Percentiles rank a stretch among this genome's conserved stretches.
Conservation (phyloP, 2,113 vertebrate species). For the Vulpes lagopus region DNA sequence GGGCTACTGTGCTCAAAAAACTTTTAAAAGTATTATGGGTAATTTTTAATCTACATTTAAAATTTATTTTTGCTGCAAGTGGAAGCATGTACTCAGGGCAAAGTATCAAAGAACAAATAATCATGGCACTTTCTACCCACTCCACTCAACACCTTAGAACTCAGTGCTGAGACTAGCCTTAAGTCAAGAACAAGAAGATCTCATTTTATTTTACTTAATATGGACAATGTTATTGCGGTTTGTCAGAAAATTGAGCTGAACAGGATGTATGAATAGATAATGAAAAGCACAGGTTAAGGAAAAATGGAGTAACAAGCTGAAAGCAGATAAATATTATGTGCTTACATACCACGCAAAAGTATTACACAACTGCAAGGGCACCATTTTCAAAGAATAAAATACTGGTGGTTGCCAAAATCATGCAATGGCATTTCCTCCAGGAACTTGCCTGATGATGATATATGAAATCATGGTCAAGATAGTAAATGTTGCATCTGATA, state of each 20-base stretch:
- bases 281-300: background rate
- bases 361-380: background rate
- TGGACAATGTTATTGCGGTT: background rate
- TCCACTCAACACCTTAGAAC: background rate
- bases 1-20: background rate
- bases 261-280: background rate
- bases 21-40: background rate
- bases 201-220: conserved; percentile 27
- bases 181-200: background rate
- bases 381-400: background rate
- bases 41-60: background rate
- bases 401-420: background rate
- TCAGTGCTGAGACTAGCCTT: background rate
- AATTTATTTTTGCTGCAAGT: background rate
- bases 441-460: background rate
- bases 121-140: background rate
- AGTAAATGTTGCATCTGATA: background rate
- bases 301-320: background rate
- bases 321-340: background rate
- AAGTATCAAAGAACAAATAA: background rate
- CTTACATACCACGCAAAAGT: background rate
- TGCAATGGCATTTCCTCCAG: background rate
- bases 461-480: background rate
- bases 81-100: background rate
- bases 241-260: background rate